Evolutionary conservation across 2,113 vertebrate genomes (phyloP), one percentile per base, ranked within the genome.

Genomic region (Oryzias javanicus): DNA sequence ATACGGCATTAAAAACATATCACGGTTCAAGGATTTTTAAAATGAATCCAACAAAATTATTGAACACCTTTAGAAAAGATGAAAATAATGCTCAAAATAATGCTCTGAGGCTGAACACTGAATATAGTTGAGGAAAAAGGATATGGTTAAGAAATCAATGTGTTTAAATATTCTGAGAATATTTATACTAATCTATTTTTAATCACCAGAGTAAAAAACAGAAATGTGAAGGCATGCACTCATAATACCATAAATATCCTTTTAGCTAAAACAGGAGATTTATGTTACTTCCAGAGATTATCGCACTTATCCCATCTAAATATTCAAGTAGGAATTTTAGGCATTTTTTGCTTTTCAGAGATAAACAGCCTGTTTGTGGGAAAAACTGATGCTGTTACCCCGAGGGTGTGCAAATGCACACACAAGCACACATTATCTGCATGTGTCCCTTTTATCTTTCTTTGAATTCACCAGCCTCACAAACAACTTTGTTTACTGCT

Each of bases 291-390:
- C 54, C 55, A 41, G 14, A 72, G 70, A 77, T 74, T 61, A 74
- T 67, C 51, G 12, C 25, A 55, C 2, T 68, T 59, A 81, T 50
- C 22, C n/a, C 51, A 54, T 77, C 46, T 69, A 74, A 77, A 81
- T 81, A 73, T 72, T 49, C 49, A 55, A 50, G 57, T 72, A 61
- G 57, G 58, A 69, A 61, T 79, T 74, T 60, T 17, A 35, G 42
- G 29, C 4, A 3, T 19, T 54, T 57, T 62, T 42, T 44, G 13
- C 27, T 64, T 54, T 53, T 58, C 19, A 27, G n/a, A 45, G 29
- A 42, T 48, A 45, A n/a, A 18, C 15, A 14, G 27, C 27, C 53
- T 29, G 64, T 49, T 68, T 69, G 60, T 56, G 16, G 42, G 42
- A 35, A 61, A 49, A 67, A 62, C 56, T n/a, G n/a, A 18, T 42